Evolutionary conservation across 1,140 invertebrate genomes (phyloP).

Genomic region (Sitodiplosis mosellana): DNA sequence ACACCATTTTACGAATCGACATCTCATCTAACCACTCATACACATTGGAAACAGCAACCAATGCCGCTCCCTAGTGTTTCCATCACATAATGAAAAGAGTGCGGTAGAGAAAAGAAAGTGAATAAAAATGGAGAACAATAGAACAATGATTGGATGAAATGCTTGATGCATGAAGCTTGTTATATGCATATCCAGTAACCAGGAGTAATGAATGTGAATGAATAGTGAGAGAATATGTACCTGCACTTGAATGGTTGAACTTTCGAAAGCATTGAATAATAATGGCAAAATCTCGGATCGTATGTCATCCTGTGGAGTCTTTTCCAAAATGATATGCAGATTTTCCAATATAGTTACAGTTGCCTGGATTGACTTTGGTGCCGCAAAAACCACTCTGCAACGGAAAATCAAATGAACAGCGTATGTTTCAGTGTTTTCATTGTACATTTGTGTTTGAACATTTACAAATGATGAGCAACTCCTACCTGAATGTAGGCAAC

Average conservation of each 20-base stretch:
- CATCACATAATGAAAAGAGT: too few relatives aligned
- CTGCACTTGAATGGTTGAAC: slow-evolving; percentile 81
- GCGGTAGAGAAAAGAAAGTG: too few relatives aligned
- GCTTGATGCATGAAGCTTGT: too few relatives aligned
- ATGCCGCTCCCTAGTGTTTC: slow-evolving; percentile 79
- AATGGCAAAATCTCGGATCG: slow-evolving; percentile 68
- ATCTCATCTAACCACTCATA: slow-evolving; percentile 70
- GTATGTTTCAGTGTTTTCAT: too few relatives aligned
- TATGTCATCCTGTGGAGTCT: slow-evolving; percentile 65
- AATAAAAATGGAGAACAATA: too few relatives aligned
- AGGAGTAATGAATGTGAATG: too few relatives aligned
- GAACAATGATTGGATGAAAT: too few relatives aligned
- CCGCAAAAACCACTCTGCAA: slow-evolving; percentile 39
- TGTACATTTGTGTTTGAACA: too few relatives aligned
- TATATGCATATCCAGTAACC: too few relatives aligned
- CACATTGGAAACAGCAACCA: slow-evolving; percentile 72
- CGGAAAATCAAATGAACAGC: too few relatives aligned
- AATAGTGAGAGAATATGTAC: slow-evolving; percentile 30
- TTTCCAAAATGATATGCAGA: slow-evolving; percentile 75
- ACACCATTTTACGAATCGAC: slow-evolving; percentile 59
- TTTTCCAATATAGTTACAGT: slow-evolving; percentile 83
- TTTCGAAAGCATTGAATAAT: slow-evolving; percentile 77
- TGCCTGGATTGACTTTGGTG: slow-evolving; percentile 75
- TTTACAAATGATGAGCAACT: too few relatives aligned
- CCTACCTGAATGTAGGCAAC: slow-evolving; percentile 57